phyloP scores from a whole-genome alignment of 2,113 vertebrate genomes.

The Canis aureus region DNA sequence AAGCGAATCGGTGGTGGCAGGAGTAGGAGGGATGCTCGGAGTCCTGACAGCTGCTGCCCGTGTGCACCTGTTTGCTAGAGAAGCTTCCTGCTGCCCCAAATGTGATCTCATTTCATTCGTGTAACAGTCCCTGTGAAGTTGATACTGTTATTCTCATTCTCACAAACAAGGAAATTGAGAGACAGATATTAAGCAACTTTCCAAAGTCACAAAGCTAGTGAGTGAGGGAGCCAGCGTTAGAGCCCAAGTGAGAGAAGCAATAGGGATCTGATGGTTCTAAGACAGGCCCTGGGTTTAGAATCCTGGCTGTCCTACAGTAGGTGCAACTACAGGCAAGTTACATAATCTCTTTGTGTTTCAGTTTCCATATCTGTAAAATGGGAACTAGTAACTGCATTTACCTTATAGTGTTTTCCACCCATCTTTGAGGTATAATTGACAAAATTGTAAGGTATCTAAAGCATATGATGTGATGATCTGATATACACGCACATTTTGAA shows the following conservation, averaged over 20 bases:
- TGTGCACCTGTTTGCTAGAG: accelerated
- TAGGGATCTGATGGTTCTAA: neutral
- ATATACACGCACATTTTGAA: accelerated
- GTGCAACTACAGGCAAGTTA: neutral
- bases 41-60: accelerated
- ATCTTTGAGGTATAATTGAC: neutral
- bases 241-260: neutral
- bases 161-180: neutral
- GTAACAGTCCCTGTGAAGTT: neutral
- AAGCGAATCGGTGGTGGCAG: accelerated
- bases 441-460: neutral
- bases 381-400: neutral
- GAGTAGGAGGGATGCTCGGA: neutral
- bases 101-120: neutral
- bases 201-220: neutral
- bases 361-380: neutral
- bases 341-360: neutral
- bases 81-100: accelerated
- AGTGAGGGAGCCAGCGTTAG: too few relatives aligned
- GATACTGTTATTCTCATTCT: neutral
- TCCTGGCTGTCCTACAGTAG: neutral
- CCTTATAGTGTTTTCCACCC: neutral
- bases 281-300: neutral
- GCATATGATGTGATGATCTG: neutral
- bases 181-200: neutral